Evolutionary conservation across 2,888 invertebrate species (phyloP).

Genomic region (Eupithecia pulchellata): DNA sequence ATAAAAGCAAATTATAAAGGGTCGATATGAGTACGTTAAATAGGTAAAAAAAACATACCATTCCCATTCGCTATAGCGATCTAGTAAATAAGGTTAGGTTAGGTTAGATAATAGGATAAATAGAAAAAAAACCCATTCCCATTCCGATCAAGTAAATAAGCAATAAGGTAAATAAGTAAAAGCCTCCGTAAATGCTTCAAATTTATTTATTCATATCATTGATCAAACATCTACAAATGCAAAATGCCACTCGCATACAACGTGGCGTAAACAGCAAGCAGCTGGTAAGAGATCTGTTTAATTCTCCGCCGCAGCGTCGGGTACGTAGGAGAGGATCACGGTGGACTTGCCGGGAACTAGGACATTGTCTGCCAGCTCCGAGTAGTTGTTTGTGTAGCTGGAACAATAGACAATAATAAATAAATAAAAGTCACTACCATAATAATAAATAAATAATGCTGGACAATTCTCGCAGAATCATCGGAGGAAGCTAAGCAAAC

Average conservation of each 20-base stretch:
- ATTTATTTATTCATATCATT: constrained; percentile 33
- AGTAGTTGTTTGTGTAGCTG: constrained; percentile 81
- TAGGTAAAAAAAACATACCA: too few species aligned
- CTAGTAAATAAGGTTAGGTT: too few species aligned
- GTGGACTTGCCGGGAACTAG: constrained; percentile 87
- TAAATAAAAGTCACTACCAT: too few species aligned
- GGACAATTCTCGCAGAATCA: too few species aligned
- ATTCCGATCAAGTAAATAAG: too few species aligned
- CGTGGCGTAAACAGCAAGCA: constrained; percentile 36
- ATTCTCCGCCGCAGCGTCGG: constrained; percentile 67
- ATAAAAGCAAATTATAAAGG: too few species aligned
- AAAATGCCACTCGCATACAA: constrained; percentile 32
- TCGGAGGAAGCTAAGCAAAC: too few species aligned
- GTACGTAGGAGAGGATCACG: constrained; percentile 89
- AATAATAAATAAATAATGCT: too few species aligned
- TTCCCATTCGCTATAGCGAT: too few species aligned
- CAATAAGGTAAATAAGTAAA: neutral
- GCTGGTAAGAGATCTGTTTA: constrained; percentile 39
- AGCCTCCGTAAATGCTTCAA: neutral
- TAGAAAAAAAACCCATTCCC: too few species aligned
- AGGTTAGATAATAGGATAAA: too few species aligned
- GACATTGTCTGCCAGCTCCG: constrained; percentile 79
- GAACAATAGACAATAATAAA: constrained; percentile 53
- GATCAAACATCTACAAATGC: constrained; percentile 38
- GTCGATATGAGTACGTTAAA: too few species aligned